Percentiles rank a stretch among this genome's conserved stretches.
These are phyloP conservation scores for Prunella himalayana DNA, from an alignment of 2,113 vertebrate genomes.

Conservation along the genomic window DNA sequence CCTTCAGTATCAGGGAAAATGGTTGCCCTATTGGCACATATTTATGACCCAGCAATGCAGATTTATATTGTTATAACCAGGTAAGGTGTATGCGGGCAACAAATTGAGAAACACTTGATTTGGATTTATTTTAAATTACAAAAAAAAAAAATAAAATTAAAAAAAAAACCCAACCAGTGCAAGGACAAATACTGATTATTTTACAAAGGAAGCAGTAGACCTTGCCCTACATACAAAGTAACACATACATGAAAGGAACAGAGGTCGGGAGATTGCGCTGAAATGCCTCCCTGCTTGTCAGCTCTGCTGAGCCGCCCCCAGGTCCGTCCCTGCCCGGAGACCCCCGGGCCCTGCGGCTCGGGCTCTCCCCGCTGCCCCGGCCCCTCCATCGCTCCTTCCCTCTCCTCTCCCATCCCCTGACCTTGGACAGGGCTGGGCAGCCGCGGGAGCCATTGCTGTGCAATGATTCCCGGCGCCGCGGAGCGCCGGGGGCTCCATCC, in stretches of 20 bases:
- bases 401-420: not conserved
- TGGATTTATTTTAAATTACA: not conserved
- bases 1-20: not conserved
- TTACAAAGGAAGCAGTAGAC: not conserved
- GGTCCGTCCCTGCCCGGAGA: not conserved
- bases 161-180: too few relatives aligned
- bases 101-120: not conserved
- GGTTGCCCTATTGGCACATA: not conserved
- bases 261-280: not conserved
- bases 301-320: not conserved
- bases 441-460: constrained; percentile 38
- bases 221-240: not conserved
- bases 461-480: not conserved
- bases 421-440: not conserved
- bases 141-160: too few relatives aligned
- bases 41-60: not conserved
- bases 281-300: not conserved
- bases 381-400: not conserved
- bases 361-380: not conserved
- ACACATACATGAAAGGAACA: not conserved
- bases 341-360: not conserved
- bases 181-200: not conserved
- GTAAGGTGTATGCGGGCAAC: not conserved
- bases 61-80: not conserved
- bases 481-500: not conserved